Conservation (phyloP, 2,113 vertebrate genomes). For the Eolophus roseicapilla region DNA sequence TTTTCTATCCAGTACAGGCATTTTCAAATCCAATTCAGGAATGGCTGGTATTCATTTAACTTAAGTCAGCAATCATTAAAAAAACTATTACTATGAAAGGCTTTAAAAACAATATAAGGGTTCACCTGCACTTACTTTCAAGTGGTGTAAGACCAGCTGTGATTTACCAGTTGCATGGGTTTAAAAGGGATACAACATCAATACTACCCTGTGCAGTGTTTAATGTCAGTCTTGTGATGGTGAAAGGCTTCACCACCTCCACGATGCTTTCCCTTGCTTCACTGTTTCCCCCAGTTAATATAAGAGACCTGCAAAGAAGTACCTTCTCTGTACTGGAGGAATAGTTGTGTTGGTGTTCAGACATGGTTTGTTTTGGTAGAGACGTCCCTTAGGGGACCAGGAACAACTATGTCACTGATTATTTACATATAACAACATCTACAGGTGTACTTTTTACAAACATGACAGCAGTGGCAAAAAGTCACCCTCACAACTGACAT, state of each 20-base stretch:
- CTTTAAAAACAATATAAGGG: not conserved
- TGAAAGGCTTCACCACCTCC: not conserved
- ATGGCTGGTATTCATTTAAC: not conserved
- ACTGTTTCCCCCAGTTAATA: not conserved
- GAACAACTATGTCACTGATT: not conserved
- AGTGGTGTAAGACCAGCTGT: not conserved
- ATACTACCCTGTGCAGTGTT: not conserved
- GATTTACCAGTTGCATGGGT: not conserved
- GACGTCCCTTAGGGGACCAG: not conserved
- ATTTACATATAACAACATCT: not conserved
- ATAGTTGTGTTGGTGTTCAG: not conserved
- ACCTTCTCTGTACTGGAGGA: not conserved
- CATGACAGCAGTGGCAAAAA: not conserved
- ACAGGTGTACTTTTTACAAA: not conserved
- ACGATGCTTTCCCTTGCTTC: not conserved
- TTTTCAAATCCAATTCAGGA: not conserved
- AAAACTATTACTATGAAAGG: not conserved
- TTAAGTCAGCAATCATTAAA: not conserved
- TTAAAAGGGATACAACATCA: not conserved
- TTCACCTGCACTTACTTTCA: not conserved
- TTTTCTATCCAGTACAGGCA: not conserved
- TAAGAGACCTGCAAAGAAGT: not conserved
- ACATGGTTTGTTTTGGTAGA: not conserved
- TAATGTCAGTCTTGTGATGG: not conserved
- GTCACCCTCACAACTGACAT: not conserved